Base-by-base conservation (phyloP, 1,140 invertebrate genomes). In the Drosophila nebulosa region DNA sequence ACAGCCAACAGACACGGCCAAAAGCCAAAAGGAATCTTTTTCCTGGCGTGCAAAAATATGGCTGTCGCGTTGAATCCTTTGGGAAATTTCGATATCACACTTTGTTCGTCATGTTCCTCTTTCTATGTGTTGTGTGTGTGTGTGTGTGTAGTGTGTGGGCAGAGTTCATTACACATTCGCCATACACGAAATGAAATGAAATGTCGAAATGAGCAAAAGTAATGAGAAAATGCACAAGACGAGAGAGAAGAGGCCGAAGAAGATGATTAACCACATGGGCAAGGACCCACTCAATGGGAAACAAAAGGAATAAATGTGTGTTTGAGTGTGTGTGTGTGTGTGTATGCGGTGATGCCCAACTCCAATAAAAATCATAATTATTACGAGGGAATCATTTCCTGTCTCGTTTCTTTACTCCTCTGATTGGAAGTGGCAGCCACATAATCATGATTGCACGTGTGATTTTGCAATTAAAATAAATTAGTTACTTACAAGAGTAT, bases 51-150 rank as follows among this genome's bases (percentile, higher is more conserved):
- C 72, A 75, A 78, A 89, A 89, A 89, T 85, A 80, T 89, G 85
- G 85, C 52, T 55, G 52, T 21, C 39, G 52, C 79, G 85, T 85
- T 51, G 81, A 90, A 86, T 90, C 86, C 86, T 90, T 90, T 86
- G 86, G 86, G 86, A 90, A 90, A 90, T 90, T 89, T 90, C 86
- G 80, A 90, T 90, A 90, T 90, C 80, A 89, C 86, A 90, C 81
- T 90, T 74, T 83, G 79, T 75, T 90, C 86, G 65, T 69, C 81
- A 75, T 83, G 72, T 81, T 73, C 65, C 66, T 63, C 58, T 32
- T 27, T 51, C 36, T 39, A 4, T 16, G 2, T 14, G n/a, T 39
- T 39, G 56, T 60, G 27, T 42, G 51, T 62, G 32, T 42, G 42
- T 67, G 50, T 59, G 46, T 51, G 53, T 63, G 53, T 64, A 30